These are phyloP conservation scores for Canis aureus DNA, from an alignment of 2,113 vertebrate species.

Conservation along the genomic window DNA sequence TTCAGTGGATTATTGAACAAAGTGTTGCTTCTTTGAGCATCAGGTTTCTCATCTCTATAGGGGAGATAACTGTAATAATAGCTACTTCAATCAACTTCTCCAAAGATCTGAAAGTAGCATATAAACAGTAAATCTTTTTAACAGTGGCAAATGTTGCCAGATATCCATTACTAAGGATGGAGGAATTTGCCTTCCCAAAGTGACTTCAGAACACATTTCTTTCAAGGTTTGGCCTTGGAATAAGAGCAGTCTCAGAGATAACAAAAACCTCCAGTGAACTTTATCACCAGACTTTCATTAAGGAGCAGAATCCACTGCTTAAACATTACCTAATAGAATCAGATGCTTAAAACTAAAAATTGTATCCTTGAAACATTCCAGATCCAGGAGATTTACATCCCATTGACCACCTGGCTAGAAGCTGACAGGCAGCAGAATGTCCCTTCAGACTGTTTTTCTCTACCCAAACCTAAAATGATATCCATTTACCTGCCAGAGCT, in stretches of 20 bases:
- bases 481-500: not conserved
- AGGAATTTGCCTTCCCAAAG: conserved; percentile 35
- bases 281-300: conserved; percentile 46
- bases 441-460: not conserved
- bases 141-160: conserved; percentile 47
- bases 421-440: not conserved
- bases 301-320: not conserved
- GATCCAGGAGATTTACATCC: conserved; percentile 6
- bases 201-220: conserved; percentile 56
- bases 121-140: conserved; percentile 62
- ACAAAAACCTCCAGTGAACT: conserved; percentile 51
- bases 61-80: conserved; percentile 64
- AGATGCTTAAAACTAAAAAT: not conserved
- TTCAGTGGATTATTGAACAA: not conserved
- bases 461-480: not conserved
- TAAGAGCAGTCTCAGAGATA: conserved; percentile 12
- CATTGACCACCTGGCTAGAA: not conserved
- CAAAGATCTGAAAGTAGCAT: conserved; percentile 60
- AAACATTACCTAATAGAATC: conserved; percentile 46
- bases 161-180: conserved; percentile 51
- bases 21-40: conserved; percentile 41
- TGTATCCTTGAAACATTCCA: not conserved
- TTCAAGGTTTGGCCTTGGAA: conserved; percentile 8
- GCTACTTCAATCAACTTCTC: conserved; percentile 1
- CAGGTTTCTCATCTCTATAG: conserved; percentile 58